Conservation (phyloP, 2,888 invertebrate genomes). For the Herminia tarsipennalis region DNA sequence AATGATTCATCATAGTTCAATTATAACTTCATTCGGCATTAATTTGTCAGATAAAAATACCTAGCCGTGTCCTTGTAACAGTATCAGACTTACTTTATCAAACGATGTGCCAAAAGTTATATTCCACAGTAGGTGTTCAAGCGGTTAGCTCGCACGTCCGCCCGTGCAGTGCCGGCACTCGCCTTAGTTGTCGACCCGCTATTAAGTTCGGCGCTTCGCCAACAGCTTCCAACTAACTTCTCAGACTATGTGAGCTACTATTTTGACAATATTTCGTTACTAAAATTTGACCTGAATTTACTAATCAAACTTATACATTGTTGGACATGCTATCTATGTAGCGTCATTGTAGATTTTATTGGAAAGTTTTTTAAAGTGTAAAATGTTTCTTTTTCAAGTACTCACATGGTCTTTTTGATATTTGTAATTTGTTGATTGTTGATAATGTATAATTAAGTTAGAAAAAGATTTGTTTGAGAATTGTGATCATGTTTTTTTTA, state of each 20-base stretch:
- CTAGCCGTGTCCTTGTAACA: too few species aligned
- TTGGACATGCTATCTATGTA: constrained; percentile 11
- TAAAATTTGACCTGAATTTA: constrained; percentile 12
- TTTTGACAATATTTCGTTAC: background rate
- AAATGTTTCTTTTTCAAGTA: constrained; percentile 1
- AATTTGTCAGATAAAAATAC: too few species aligned
- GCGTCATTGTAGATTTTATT: constrained; percentile 1
- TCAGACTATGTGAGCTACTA: constrained; percentile 30
- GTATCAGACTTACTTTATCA: too few species aligned
- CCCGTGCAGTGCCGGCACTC: too few species aligned
- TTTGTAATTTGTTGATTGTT: background rate
- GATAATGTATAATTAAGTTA: background rate
- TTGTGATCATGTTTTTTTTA: background rate
- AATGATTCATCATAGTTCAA: too few species aligned
- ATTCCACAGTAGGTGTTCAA: too few species aligned
- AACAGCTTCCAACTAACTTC: constrained; percentile 34
- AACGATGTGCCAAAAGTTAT: too few species aligned
- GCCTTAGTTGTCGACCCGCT: constrained; percentile 68
- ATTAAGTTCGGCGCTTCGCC: constrained; percentile 81
- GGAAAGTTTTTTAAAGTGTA: background rate
- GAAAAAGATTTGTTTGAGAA: background rate
- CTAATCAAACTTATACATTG: constrained; percentile 23
- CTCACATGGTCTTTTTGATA: constrained; percentile 11
- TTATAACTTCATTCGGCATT: too few species aligned
- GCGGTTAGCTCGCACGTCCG: background rate